Base-by-base conservation (phyloP, 2,113 vertebrate species). In the Pimephales promelas region DNA sequence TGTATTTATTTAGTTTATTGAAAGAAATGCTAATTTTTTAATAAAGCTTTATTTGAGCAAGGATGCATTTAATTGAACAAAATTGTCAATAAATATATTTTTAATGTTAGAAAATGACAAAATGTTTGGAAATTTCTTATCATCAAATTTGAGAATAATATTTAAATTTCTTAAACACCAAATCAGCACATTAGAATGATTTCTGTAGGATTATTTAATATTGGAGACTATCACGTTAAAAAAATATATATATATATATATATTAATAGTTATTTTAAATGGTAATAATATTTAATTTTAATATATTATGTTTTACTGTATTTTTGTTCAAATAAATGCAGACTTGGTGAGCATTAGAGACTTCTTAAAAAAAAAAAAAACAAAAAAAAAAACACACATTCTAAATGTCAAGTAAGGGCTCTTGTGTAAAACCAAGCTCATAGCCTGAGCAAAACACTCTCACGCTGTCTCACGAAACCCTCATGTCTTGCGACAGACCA, bases 401-500 rank as follows among this genome's bases (percentile, higher is more conserved):
- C 1, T 26, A 45, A 28, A 43, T 18, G 6, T 45, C 75, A 6
- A 45, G 34, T n/a, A 78, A 61, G 7, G 14, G 10, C 36, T 45
- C 1, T 40, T 57, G 22, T 10, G 10, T 66, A 74, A 47, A 70
- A 59, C 74, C 52, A 20, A 20, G 18, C 18, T 62, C 75, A 56
- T 49, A 81, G 54, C 66, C 76, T 75, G 24, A 62, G 49, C 74
- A 31, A 71, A 47, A 61, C 78, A 74, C 66, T 77, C 86, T 75
- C 73, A 82, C 54, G 61, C 52, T 59, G 82, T 75, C 52, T 64
- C 16, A 28, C 4, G 24, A 66, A 52, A 22, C 16, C 26, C 68
- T 82, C 83, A 80, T 77, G 24, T 49, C 57, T 71, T 64, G 24
- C 3, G 28, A 71, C 47, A 79, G 76, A 83, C 82, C 59, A 71